Base-by-base conservation (phyloP, 2,888 invertebrate species). In the Nomada fucata region DNA sequence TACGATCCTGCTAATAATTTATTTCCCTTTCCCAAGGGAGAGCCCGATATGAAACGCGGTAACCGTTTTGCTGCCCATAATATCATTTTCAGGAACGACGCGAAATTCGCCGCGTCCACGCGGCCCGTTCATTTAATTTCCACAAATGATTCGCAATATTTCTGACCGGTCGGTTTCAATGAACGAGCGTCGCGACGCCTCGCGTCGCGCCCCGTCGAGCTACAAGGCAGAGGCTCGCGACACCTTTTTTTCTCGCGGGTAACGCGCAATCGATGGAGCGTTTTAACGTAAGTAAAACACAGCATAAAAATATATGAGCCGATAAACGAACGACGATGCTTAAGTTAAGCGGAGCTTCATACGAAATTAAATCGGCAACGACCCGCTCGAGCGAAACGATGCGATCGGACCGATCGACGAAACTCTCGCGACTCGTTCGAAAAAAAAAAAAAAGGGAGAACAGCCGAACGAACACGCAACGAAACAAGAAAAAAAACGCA, bases 281-380 rank as follows among this genome's bases (percentile, higher is more conserved):
- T 23, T 79, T 69, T 47, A 64, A 79, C 64, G 63, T 65, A 13
- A 52, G 53, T 44, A 26, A 59, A 79, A 59, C 64, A 63, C 29
- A 26, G 72, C 73, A 68, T 79, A 69, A 73, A 80, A 73, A 68
- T 64, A 79, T 63, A 80, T 20, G 72, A 44, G 13, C 52, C 79
- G 73, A 80, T 79, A 79, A 80, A 80, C 59, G 68, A 10, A 42
- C 63, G n/a, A 44, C 61, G 36, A 26, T 63, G 29, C 71, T 79
- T 68, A 57, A 52, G 68, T 69, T 64, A 42, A 59, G 29, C 67
- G 52, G 13, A 72, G 64, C 44, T 79, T 68, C 72, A 50, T 55
- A 29, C 5, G 65, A 47, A 67, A 77, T 77, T 77, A 68, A 72
- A 80, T 68, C 78, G 67, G 29, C 42, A 57, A 79, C 74, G 26